Evolutionary conservation across 1,140 invertebrate species (phyloP).

Genomic region (Epicauta chinensis): DNA sequence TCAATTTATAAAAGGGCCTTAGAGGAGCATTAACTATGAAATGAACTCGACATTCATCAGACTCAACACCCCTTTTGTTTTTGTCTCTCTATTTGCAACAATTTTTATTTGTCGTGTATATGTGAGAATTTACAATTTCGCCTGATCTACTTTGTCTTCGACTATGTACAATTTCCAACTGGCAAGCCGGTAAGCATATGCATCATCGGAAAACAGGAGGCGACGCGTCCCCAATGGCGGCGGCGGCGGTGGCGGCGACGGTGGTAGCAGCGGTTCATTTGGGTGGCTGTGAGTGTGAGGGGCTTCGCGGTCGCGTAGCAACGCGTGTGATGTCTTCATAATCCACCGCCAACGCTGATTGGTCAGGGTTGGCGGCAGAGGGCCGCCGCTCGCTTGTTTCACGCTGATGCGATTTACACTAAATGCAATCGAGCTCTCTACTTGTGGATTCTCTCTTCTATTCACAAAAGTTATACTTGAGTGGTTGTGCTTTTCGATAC

Average conservation of each 20-base stretch:
- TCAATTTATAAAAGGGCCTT: slow-evolving; percentile 29
- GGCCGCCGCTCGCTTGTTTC: slow-evolving; percentile 30
- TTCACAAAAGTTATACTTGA: slow-evolving; percentile 13
- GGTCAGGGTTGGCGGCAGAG: slow-evolving; percentile 33
- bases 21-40: slow-evolving; percentile 14
- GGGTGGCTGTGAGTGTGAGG: slow-evolving; percentile 28
- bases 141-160: background rate
- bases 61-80: background rate
- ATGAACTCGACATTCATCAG: slow-evolving; percentile 2
- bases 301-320: slow-evolving; percentile 39
- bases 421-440: slow-evolving; percentile 22
- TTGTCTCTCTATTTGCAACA: background rate
- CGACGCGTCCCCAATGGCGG: background rate
- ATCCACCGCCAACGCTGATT: slow-evolving; percentile 39
- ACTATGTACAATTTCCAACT: too few species aligned
- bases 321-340: slow-evolving; percentile 42
- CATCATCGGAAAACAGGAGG: slow-evolving; percentile 3
- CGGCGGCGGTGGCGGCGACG: slow-evolving; percentile 7
- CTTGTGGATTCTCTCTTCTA: slow-evolving; percentile 21
- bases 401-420: slow-evolving; percentile 32
- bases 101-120: background rate
- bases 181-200: slow-evolving; percentile 8
- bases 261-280: slow-evolving; percentile 26
- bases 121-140: background rate
- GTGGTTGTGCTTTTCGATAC: slow-evolving; percentile 6